Conservation (phyloP, 2,113 vertebrate genomes). For the Anoura caudifer region DNA sequence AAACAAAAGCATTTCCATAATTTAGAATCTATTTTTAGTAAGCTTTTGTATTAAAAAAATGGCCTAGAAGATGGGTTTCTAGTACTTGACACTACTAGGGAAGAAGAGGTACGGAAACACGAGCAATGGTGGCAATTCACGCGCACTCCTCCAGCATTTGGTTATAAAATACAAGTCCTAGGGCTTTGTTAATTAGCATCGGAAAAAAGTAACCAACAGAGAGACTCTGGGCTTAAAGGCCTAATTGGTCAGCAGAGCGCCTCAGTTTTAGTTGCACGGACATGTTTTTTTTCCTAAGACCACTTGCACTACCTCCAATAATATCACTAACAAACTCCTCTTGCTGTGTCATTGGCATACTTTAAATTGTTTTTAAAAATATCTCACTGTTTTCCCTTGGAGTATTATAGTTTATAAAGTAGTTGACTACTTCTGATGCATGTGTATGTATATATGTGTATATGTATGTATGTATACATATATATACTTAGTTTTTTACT, state of each 20-base stretch:
- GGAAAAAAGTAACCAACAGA: background rate
- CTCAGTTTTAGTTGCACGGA: background rate
- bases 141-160: background rate
- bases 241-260: background rate
- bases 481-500: background rate
- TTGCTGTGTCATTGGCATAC: background rate
- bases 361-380: slow-evolving; percentile 5
- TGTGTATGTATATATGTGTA: background rate
- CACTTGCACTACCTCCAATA: background rate
- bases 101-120: background rate
- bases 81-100: background rate
- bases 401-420: slow-evolving; percentile 12
- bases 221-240: background rate
- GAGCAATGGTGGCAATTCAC: background rate
- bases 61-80: background rate
- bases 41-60: background rate
- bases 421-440: background rate
- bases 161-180: background rate
- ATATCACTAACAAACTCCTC: background rate
- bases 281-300: background rate
- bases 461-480: background rate
- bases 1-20: slow-evolving; percentile 25
- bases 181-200: background rate
- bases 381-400: background rate
- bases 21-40: slow-evolving; percentile 6